phyloP scores from a whole-genome alignment of 2,113 vertebrate genomes.

The Micronycteris hirsuta region DNA sequence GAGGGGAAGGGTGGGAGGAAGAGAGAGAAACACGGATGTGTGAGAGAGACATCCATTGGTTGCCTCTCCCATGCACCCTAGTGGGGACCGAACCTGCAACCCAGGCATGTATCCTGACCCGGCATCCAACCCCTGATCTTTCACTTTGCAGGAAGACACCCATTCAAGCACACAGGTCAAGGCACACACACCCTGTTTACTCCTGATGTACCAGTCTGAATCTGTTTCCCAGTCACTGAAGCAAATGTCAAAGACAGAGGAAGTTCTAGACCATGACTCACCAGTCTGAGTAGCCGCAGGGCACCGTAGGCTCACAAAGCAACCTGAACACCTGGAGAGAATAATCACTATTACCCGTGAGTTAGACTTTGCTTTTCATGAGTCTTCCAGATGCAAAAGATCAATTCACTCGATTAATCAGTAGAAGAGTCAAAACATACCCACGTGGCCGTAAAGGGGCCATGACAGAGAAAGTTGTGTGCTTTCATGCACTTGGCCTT shows the following conservation, averaged over 20 bases:
- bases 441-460: not conserved
- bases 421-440: not conserved
- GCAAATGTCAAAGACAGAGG: not conserved
- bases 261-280: not conserved
- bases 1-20: too few relatives aligned
- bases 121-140: too few relatives aligned
- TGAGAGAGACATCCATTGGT: too few relatives aligned
- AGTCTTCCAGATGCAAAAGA: not conserved
- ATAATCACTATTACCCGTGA: not conserved
- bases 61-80: too few relatives aligned
- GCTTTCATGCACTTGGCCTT: not conserved
- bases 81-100: too few relatives aligned
- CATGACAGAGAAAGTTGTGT: not conserved
- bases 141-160: too few relatives aligned
- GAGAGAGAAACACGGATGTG: too few relatives aligned
- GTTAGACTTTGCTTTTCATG: not conserved
- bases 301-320: not conserved
- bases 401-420: not conserved
- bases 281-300: not conserved
- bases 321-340: conserved; percentile 19
- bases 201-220: not conserved
- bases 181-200: not conserved
- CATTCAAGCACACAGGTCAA: too few relatives aligned
- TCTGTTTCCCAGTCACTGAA: not conserved
- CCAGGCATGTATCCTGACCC: too few relatives aligned